These are phyloP conservation scores for Cebuella pygmaea DNA, from an alignment of 2,797 vertebrate species.

Conservation along the genomic window DNA sequence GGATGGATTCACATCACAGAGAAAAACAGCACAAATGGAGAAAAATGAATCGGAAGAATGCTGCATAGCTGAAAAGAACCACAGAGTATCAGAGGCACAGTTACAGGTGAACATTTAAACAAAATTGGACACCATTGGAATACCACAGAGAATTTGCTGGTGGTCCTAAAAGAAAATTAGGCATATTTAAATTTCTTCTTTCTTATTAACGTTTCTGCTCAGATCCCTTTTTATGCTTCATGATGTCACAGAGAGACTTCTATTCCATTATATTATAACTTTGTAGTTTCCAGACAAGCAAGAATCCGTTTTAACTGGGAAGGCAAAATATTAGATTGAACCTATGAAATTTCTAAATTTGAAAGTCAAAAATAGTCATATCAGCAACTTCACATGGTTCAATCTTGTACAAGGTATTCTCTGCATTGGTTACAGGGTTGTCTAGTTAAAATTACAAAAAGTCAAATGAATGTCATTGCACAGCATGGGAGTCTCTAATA, in stretches of 20 bases:
- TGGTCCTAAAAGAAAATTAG: neutral
- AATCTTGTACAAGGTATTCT: neutral
- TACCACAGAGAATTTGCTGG: conserved; percentile 8
- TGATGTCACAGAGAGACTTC: neutral
- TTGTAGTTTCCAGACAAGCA: neutral
- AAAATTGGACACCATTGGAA: conserved; percentile 63
- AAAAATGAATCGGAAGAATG: conserved; percentile 85
- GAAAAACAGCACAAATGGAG: conserved; percentile 87
- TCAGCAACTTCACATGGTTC: neutral
- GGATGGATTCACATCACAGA: conserved; percentile 86
- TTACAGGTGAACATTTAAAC: conserved; percentile 70
- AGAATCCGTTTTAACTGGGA: conserved; percentile 20
- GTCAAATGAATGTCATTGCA: neutral
- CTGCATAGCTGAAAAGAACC: conserved; percentile 85
- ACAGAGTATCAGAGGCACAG: conserved; percentile 80
- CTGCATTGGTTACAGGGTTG: neutral
- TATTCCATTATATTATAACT: neutral
- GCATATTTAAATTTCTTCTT: neutral
- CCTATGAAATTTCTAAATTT: neutral
- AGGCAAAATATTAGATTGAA: neutral
- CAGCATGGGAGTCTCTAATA: conserved; percentile 1
- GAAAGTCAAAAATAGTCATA: neutral
- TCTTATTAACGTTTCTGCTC: neutral
- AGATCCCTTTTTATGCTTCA: neutral
- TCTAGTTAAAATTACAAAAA: neutral